Conservation (phyloP, 2,113 vertebrate genomes). For the Sphaerodactylus townsendi region DNA sequence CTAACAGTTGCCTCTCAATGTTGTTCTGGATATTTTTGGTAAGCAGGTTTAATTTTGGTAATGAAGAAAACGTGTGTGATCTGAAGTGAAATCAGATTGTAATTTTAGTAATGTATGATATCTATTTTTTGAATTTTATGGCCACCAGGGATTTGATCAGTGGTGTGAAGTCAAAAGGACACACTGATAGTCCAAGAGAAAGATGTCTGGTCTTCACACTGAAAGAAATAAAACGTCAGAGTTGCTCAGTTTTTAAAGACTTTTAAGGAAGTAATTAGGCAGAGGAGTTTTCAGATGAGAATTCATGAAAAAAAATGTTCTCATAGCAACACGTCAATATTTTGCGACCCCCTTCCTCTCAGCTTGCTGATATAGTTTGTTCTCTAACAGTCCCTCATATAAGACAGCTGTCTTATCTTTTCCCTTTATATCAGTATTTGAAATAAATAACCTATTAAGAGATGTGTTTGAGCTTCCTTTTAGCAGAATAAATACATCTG, state of each 20-base stretch:
- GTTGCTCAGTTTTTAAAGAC: neutral
- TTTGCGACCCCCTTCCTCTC: neutral
- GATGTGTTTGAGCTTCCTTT: neutral
- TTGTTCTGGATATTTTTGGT: neutral
- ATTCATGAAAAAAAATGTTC: neutral
- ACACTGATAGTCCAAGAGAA: neutral
- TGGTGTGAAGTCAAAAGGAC: neutral
- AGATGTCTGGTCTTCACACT: neutral
- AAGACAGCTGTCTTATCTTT: neutral
- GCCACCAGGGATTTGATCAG: neutral
- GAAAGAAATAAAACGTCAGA: neutral
- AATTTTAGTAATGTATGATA: neutral
- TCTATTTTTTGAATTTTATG: rapidly evolving
- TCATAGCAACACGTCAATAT: neutral
- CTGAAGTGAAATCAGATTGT: too few species aligned
- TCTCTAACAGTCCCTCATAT: neutral
- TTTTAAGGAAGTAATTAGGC: neutral
- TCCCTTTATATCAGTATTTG: neutral
- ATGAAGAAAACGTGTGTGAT: neutral
- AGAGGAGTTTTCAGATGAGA: neutral
- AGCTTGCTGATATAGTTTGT: neutral
- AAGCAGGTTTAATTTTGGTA: neutral
- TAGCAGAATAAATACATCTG: neutral
- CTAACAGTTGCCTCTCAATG: rapidly evolving
- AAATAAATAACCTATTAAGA: neutral